Conservation (phyloP, 23 tunicate genomes). For the Halocynthia aurantium region DNA sequence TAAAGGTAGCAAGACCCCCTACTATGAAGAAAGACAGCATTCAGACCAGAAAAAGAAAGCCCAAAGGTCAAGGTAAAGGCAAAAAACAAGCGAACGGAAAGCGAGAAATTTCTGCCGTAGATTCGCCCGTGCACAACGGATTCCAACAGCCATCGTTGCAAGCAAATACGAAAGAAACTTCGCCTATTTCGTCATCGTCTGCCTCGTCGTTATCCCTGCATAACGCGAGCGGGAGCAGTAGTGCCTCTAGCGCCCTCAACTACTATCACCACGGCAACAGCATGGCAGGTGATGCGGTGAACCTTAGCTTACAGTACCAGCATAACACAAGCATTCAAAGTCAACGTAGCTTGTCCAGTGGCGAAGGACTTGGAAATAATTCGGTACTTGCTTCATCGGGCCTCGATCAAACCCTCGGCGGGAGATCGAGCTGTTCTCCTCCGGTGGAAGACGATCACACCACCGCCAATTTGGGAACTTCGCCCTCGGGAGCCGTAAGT, state of each 20-base stretch:
- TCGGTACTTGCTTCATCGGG: slow-evolving; percentile 11
- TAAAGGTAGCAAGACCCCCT: slow-evolving; percentile 72
- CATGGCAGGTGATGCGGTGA: not conserved
- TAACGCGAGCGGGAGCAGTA: not conserved
- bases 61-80: slow-evolving; percentile 65
- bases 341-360: not conserved
- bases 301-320: slow-evolving; percentile 1
- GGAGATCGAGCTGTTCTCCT: slow-evolving; percentile 3
- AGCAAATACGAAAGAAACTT: too few species aligned
- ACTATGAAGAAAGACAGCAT: slow-evolving; percentile 98
- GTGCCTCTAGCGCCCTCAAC: not conserved
- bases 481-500: not conserved
- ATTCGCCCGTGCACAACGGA: too few species aligned
- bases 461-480: not conserved
- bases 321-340: not conserved
- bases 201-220: not conserved
- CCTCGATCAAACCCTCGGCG: not conserved
- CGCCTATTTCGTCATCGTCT: slow-evolving; percentile 3
- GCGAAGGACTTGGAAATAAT: slow-evolving; percentile 2
- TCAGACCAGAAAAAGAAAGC: slow-evolving; percentile 89
- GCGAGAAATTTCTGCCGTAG: too few species aligned
- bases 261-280: not conserved
- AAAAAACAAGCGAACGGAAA: slow-evolving; percentile 20
- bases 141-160: too few species aligned
- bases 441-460: slow-evolving; percentile 5